phyloP scores from a whole-genome alignment of 2,113 vertebrate genomes.

The Strix uralensis region DNA sequence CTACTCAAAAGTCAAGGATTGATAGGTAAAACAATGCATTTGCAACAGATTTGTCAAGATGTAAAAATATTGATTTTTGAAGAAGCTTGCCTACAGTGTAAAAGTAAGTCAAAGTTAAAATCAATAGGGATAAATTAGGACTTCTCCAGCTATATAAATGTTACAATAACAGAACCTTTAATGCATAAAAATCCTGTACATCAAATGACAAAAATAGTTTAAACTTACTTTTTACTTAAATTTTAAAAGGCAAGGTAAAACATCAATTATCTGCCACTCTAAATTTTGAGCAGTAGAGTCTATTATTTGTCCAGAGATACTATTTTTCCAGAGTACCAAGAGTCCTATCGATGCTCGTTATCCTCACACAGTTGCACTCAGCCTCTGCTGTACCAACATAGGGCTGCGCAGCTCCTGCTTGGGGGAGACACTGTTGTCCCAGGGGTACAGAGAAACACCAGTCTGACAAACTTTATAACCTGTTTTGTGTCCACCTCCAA shows the following conservation, averaged over 20 bases:
- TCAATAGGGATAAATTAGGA: slow-evolving; percentile 44
- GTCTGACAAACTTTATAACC: neutral
- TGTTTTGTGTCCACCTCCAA: neutral
- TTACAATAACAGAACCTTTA: neutral
- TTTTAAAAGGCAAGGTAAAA: neutral
- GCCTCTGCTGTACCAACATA: neutral
- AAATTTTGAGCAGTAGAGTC: neutral
- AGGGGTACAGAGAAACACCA: neutral
- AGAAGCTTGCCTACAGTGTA: neutral
- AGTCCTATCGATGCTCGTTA: neutral
- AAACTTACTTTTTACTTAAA: neutral
- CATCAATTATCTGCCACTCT: neutral
- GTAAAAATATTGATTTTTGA: slow-evolving; percentile 41
- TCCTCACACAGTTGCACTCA: fast-evolving
- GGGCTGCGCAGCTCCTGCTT: fast-evolving
- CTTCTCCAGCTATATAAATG: neutral
- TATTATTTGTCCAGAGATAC: neutral
- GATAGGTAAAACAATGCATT: neutral
- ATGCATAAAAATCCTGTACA: neutral
- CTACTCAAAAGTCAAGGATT: neutral
- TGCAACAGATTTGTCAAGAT: slow-evolving; percentile 18
- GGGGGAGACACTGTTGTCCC: neutral
- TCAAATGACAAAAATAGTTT: slow-evolving; percentile 22
- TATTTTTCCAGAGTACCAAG: neutral
- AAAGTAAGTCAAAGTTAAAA: slow-evolving; percentile 34